A percentile compares a stretch with the other conserved stretches of the same genome.
Conservation (phyloP, 2,113 vertebrate species). For the Emydocephalus ijimae region DNA sequence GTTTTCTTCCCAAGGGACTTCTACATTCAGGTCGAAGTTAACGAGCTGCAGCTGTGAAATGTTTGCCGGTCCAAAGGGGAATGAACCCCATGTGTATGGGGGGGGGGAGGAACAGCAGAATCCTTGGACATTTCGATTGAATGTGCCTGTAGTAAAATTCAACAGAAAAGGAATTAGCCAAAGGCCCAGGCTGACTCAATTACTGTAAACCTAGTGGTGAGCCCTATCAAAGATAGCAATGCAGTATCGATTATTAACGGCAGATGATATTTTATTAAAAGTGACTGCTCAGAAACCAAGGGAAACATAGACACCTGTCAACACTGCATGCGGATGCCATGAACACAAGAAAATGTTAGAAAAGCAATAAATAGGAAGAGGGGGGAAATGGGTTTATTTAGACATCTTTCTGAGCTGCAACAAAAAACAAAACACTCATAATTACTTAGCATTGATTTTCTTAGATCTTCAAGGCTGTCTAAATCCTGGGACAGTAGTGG, state of each 20-base stretch:
- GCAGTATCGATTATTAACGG: conserved; percentile 9
- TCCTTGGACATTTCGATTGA: not conserved
- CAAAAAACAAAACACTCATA: not conserved
- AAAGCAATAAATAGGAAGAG: conserved; percentile 17
- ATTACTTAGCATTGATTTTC: conserved; percentile 12
- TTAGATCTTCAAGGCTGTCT: not conserved
- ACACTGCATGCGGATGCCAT: conserved; percentile 9
- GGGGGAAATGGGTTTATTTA: not conserved
- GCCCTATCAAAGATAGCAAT: conserved; percentile 9
- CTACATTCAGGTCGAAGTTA: fast-evolving
- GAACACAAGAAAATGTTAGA: conserved; percentile 32
- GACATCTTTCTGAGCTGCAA: conserved; percentile 12
- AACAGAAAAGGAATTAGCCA: conserved; percentile 15
- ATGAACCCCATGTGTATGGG: not conserved
- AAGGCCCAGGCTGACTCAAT: conserved; percentile 9
- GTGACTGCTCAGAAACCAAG: not conserved
- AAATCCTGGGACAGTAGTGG: not conserved
- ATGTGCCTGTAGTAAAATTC: conserved; percentile 13
- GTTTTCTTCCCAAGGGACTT: not conserved
- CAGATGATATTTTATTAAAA: conserved; percentile 31
- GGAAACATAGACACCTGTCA: not conserved
- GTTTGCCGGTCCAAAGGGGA: not conserved
- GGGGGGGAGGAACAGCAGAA: not conserved
- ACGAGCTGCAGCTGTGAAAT: not conserved
- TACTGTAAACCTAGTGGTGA: conserved; percentile 23